Percentiles rank a stretch among this genome's conserved stretches.
phyloP scores from a whole-genome alignment of 2,113 vertebrate genomes.

The Lepidothrix coronata region DNA sequence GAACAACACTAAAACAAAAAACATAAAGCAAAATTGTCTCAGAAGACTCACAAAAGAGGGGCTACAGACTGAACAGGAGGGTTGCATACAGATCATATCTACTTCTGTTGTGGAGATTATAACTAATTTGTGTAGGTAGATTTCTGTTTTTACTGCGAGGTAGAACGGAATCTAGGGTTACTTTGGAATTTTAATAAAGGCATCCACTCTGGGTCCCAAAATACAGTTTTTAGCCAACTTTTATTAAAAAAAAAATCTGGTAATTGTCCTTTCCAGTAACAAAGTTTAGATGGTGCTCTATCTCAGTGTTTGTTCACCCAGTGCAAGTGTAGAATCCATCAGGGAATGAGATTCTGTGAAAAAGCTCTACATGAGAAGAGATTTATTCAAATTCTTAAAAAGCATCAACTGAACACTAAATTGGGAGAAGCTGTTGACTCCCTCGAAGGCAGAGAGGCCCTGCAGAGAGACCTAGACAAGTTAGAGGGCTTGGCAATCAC shows the following conservation, averaged over 20 bases:
- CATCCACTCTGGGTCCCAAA: not conserved
- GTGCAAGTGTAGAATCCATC: not conserved
- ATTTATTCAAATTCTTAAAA: not conserved
- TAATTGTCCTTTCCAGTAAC: not conserved
- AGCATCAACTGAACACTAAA: not conserved
- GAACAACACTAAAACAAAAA: not conserved
- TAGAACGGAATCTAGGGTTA: not conserved
- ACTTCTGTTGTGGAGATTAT: not conserved
- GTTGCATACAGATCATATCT: not conserved
- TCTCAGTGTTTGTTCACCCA: not conserved
- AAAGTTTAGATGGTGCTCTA: not conserved
- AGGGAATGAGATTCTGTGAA: not conserved
- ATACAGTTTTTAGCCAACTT: not conserved
- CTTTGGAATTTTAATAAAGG: not conserved
- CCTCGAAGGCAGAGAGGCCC: not conserved
- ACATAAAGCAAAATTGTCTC: not conserved
- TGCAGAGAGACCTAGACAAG: not conserved
- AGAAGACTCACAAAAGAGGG: not conserved
- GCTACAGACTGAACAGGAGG: not conserved
- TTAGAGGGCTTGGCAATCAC: not conserved
- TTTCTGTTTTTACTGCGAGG: not conserved
- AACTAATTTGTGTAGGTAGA: not conserved
- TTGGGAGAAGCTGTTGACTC: not conserved
- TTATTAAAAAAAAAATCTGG: not conserved
- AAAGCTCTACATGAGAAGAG: not conserved